Percentiles rank a stretch among this genome's conserved stretches.
Evolutionary conservation across 2,888 invertebrate species (phyloP).

Genomic region (Anagyrus pseudococci): DNA sequence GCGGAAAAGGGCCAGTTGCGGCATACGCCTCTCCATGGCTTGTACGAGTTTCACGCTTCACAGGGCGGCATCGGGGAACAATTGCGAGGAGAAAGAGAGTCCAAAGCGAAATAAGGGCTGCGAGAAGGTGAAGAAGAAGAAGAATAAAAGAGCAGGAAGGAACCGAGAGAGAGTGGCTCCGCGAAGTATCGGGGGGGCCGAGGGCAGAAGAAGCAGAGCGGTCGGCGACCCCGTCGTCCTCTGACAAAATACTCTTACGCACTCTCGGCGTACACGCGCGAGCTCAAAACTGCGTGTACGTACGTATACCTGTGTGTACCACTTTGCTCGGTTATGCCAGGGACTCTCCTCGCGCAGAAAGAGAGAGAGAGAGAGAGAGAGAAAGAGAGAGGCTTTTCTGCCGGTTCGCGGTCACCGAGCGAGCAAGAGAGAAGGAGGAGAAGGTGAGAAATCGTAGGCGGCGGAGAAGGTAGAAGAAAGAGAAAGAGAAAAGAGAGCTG

Average conservation of each 20-base stretch:
- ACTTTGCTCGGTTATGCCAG: slow-evolving; percentile 21
- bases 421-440: too few species aligned
- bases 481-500: too few species aligned
- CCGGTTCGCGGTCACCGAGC: slow-evolving; percentile 16
- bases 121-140: neutral
- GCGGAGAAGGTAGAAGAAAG: too few species aligned
- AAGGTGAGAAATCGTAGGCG: too few species aligned
- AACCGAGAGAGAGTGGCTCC: slow-evolving; percentile 3
- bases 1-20: too few species aligned
- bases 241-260: slow-evolving; percentile 50
- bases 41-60: too few species aligned
- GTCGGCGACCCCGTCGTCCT: slow-evolving; percentile 42
- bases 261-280: slow-evolving; percentile 26
- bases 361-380: slow-evolving; percentile 4
- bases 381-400: neutral
- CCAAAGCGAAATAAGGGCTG: too few species aligned
- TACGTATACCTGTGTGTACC: slow-evolving; percentile 35
- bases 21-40: too few species aligned
- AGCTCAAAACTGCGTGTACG: slow-evolving; percentile 41
- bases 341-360: slow-evolving; percentile 3
- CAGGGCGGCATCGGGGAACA: too few species aligned
- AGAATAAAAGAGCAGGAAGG: too few species aligned
- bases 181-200: slow-evolving; percentile 13
- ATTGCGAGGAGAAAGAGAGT: too few species aligned
- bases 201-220: slow-evolving; percentile 42